Evolutionary conservation across 2,797 vertebrate genomes (phyloP).

Genomic region (Pteropus rufus): DNA sequence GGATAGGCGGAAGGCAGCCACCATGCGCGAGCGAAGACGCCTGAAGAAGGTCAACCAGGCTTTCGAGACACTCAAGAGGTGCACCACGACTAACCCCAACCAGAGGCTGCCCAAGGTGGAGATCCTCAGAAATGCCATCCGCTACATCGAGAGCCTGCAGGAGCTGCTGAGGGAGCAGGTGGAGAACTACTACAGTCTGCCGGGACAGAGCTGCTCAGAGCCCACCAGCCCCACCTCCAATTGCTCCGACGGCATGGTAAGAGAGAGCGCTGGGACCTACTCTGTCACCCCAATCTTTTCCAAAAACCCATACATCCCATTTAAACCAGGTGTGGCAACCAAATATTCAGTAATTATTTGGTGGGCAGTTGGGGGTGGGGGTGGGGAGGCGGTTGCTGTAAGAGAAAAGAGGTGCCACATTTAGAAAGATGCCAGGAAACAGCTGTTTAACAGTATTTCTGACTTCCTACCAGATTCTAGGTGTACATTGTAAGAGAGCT

Average conservation of each 20-base stretch:
- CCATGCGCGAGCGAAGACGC: conserved; percentile 96
- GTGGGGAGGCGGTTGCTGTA: background rate
- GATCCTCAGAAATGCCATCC: conserved; percentile 98
- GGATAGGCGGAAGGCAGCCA: conserved; percentile 95
- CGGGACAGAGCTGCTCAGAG: conserved; percentile 90
- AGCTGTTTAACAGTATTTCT: background rate
- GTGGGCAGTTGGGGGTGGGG: background rate
- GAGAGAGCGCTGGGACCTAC: conserved; percentile 13
- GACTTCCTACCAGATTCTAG: background rate
- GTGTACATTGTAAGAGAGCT: background rate
- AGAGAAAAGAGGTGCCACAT: background rate
- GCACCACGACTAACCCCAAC: conserved; percentile 94
- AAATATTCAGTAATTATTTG: background rate
- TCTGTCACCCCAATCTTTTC: background rate
- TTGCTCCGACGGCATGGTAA: conserved; percentile 97
- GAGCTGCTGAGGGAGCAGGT: conserved; percentile 95
- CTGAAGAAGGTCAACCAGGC: conserved; percentile 99
- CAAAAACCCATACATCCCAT: background rate
- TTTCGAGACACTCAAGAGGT: conserved; percentile 95
- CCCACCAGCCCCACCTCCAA: conserved; percentile 93
- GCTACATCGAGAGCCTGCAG: conserved; percentile 97
- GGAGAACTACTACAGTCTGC: conserved; percentile 92
- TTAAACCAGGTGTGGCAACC: background rate
- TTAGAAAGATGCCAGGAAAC: background rate
- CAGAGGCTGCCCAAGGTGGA: conserved; percentile 98